Percentiles rank a stretch among this genome's conserved stretches.
Conservation (phyloP, 2,888 invertebrate species). For the Agonum fuliginosum region DNA sequence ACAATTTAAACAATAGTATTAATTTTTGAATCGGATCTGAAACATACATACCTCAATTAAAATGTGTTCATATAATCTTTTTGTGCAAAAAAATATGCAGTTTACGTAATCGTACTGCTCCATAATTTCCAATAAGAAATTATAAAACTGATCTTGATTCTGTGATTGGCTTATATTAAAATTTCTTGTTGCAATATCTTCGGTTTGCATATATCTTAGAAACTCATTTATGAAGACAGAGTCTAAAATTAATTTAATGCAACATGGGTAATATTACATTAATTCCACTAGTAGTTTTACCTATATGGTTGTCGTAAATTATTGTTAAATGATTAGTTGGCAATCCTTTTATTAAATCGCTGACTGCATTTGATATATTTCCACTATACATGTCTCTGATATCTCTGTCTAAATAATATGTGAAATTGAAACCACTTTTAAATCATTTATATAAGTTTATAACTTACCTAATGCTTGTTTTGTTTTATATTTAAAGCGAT, state of each 20-base stretch:
- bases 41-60: conserved; percentile 73
- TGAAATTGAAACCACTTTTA: not conserved
- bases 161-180: conserved; percentile 66
- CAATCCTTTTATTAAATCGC: conserved; percentile 69
- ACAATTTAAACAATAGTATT: no score
- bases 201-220: conserved; percentile 64
- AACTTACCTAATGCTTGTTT: not conserved
- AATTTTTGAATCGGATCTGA: no score
- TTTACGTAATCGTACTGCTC: conserved; percentile 74
- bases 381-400: conserved; percentile 67
- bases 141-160: conserved; percentile 38
- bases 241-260: conserved; percentile 64
- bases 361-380: conserved; percentile 68
- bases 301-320: conserved; percentile 68
- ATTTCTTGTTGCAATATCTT: conserved; percentile 66
- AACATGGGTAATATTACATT: not conserved
- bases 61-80: conserved; percentile 75
- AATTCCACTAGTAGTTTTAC: conserved; percentile 65
- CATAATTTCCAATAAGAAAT: conserved; percentile 73
- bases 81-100: conserved; percentile 76
- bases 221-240: conserved; percentile 66
- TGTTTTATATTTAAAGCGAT: not conserved
- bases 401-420: conserved; percentile 53
- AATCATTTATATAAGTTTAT: not conserved
- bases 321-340: conserved; percentile 68